Percentiles rank a stretch among this genome's conserved stretches.
These are phyloP conservation scores for Melanostoma mellinum DNA, from an alignment of 2,888 invertebrate genomes.

Conservation along the genomic window DNA sequence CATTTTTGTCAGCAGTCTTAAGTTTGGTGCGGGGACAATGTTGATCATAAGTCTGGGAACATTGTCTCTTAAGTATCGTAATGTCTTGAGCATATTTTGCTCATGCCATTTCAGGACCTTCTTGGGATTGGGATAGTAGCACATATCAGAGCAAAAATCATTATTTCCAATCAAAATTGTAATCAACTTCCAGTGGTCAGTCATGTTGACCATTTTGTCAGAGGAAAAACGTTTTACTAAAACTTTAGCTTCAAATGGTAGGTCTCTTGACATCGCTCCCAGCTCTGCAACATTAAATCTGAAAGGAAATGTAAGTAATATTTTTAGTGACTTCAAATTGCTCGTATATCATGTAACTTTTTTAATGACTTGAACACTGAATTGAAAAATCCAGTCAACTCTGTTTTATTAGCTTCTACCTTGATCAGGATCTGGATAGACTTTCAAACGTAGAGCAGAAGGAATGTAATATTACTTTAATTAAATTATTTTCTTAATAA, in stretches of 20 bases:
- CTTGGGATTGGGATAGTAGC: conserved; percentile 82
- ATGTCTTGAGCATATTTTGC: conserved; percentile 81
- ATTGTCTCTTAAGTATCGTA: conserved; percentile 83
- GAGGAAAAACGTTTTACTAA: conserved; percentile 83
- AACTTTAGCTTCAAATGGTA: conserved; percentile 84
- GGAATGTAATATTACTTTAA: too few species aligned
- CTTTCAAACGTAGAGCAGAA: too few species aligned
- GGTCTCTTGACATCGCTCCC: conserved; percentile 84
- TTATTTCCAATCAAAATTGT: conserved; percentile 85
- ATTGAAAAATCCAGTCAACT: background rate
- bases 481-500: too few species aligned
- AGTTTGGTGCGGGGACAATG: conserved; percentile 83
- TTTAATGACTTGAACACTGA: background rate
- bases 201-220: conserved; percentile 83
- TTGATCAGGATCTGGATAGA: too few species aligned
- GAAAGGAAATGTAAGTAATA: background rate
- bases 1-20: conserved; percentile 81
- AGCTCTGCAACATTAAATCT: conserved; percentile 85
- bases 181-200: conserved; percentile 86
- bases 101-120: conserved; percentile 82
- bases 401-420: too few species aligned
- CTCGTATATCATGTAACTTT: background rate
- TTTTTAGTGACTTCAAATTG: background rate
- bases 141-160: conserved; percentile 85
- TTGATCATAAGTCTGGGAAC: conserved; percentile 85